A percentile compares a stretch with the other conserved stretches of the same genome.
Evolutionary conservation across 2,113 vertebrate species (phyloP).

Genomic region (Catharus bicknelli): DNA sequence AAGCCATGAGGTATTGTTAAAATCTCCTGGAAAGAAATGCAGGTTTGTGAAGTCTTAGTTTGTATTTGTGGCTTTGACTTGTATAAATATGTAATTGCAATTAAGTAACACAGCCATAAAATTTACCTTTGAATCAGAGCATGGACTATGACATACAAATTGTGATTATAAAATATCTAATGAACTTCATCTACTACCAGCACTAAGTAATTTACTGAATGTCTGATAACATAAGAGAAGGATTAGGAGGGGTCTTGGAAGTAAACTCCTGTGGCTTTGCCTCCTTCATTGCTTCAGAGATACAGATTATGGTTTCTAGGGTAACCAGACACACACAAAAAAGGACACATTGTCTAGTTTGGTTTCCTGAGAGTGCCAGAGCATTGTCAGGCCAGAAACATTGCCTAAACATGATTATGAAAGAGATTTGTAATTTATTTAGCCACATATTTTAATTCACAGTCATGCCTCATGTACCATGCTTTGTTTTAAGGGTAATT

Average conservation of each 20-base stretch:
- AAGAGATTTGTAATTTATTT: constrained; percentile 52
- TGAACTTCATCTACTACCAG: neutral
- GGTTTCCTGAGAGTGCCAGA: constrained; percentile 66
- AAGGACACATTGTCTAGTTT: constrained; percentile 71
- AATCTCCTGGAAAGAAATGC: neutral
- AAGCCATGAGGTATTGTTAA: neutral
- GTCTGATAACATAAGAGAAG: constrained; percentile 47
- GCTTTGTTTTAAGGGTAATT: constrained; percentile 38
- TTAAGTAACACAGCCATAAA: neutral
- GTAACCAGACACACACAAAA: constrained; percentile 77
- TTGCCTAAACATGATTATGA: constrained; percentile 73
- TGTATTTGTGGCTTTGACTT: neutral
- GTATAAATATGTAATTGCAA: neutral
- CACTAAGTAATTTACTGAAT: constrained; percentile 55
- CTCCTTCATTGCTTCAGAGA: constrained; percentile 74
- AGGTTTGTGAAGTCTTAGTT: neutral
- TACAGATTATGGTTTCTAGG: constrained; percentile 87
- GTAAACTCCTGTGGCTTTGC: constrained; percentile 61
- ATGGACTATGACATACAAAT: neutral
- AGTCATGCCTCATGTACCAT: neutral
- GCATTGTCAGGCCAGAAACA: constrained; percentile 41
- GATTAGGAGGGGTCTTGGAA: constrained; percentile 52
- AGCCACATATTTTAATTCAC: constrained; percentile 53
- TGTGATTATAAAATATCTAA: constrained; percentile 13
- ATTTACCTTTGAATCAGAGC: constrained; percentile 8